Conservation (phyloP, 2,113 vertebrate genomes). For the Bagarius yarrelli region DNA sequence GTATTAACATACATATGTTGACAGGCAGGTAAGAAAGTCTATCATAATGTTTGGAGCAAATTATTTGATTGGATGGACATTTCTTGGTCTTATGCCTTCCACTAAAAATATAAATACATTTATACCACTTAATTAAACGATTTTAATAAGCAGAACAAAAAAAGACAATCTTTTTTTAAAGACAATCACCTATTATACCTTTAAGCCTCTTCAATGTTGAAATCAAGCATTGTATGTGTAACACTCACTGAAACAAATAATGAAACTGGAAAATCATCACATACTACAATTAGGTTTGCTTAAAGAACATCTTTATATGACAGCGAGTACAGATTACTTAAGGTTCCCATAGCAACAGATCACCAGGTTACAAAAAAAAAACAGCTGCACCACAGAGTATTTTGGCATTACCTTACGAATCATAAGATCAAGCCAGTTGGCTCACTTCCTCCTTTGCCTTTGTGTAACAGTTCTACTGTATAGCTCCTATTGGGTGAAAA, state of each 20-base stretch:
- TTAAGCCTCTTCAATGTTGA: neutral
- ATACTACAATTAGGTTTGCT: neutral
- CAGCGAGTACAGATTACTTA: constrained; percentile 11
- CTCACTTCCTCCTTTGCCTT: neutral
- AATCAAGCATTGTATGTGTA: neutral
- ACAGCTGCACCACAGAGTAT: constrained; percentile 54
- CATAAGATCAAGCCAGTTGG: constrained; percentile 1
- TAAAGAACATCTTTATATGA: constrained; percentile 11
- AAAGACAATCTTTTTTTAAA: too few species aligned
- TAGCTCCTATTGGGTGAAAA: constrained; percentile 11
- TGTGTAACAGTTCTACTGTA: neutral
- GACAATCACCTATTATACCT: neutral
- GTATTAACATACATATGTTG: too few species aligned
- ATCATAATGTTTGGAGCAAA: too few species aligned
- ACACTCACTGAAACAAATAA: neutral
- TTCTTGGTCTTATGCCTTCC: too few species aligned
- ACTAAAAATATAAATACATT: too few species aligned
- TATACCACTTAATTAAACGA: too few species aligned
- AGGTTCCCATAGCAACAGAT: constrained; percentile 55
- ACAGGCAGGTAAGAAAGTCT: too few species aligned
- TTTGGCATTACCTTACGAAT: constrained; percentile 39
- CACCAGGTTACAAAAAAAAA: constrained; percentile 36
- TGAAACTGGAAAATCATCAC: neutral
- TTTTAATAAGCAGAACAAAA: too few species aligned
- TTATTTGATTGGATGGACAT: too few species aligned